These are phyloP conservation scores for Etia nguti DNA, from an alignment of 2,113 vertebrate genomes.

Conservation along the genomic window DNA sequence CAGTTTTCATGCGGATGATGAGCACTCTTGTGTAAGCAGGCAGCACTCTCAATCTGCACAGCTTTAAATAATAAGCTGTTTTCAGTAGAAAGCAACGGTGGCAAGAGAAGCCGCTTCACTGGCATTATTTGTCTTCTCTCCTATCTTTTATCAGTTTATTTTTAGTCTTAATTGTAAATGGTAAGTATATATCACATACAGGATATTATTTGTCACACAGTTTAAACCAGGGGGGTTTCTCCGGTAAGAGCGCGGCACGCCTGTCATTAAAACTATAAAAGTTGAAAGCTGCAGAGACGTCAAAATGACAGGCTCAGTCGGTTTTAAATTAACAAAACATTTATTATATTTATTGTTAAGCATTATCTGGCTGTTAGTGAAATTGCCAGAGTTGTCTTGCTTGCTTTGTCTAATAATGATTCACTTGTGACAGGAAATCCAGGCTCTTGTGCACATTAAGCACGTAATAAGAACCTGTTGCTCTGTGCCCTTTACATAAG, in stretches of 20 bases:
- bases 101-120: not conserved
- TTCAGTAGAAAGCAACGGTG: not conserved
- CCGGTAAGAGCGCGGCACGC: not conserved
- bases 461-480: not conserved
- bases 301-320: constrained; percentile 2
- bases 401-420: not conserved
- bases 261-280: constrained; percentile 12
- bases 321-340: not conserved
- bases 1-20: not conserved
- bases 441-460: not conserved
- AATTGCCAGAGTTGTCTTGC: not conserved
- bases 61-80: not conserved
- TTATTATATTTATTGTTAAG: not conserved
- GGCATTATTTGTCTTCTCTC: not conserved
- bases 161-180: not conserved
- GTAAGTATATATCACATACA: not conserved
- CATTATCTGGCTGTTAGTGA: not conserved
- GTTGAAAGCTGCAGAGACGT: not conserved
- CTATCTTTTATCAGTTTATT: not conserved
- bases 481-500: not conserved
- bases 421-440: constrained; percentile 15
- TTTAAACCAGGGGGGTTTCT: not conserved
- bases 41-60: too few species aligned
- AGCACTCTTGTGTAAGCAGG: not conserved
- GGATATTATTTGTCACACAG: not conserved